Evolutionary conservation across 2,113 vertebrate species (phyloP), one percentile per base, ranked within the genome.

Genomic region (Gorsachius goisagi): DNA sequence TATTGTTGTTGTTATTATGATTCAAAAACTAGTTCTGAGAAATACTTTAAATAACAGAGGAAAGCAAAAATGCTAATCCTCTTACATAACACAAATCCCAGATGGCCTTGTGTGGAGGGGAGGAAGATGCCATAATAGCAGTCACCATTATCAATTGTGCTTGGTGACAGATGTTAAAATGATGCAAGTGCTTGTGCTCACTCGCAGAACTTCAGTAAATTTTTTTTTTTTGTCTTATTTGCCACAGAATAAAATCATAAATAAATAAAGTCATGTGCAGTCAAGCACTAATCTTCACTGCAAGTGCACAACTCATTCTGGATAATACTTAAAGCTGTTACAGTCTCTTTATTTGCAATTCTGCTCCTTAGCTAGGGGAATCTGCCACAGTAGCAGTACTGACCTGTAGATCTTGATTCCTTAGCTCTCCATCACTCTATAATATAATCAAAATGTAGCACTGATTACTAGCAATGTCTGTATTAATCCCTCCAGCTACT

Each of bases 11-110:
- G 85, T 95, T 97, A 86, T 97, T 96, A 97, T 97, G 90, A 97
- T 94, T 97, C 87, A 95, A 96, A 97, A 97, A 96, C 49, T 86
- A 90, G 96, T 97, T 98, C 96, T 72, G 84, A 97, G 88, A 96
- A 97, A 97, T 97, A 97, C 93, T 97, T 98, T 97, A 97, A 97
- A 97, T 95, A 94, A 97, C 97, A 95, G 90, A 98, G 95, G 92
- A 96, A 92, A 95, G 89, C 93, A 92, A 94, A 97, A 98, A 97
- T 97, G 97, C 96, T 97, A 96, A 97, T 92, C 93, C 97, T 97
- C 93, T 88, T 97, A 96, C 90, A 93, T 91, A 97, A 95, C 97
- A 96, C 96, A 98, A 95, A 94, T 93, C 97, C 97, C 98, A 98
- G 98, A 97, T 97, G 97, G 97, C 93, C 97, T 92, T 93, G 91